Conservation (phyloP, 1,140 invertebrate genomes). For the Sarcophaga peregrina region DNA sequence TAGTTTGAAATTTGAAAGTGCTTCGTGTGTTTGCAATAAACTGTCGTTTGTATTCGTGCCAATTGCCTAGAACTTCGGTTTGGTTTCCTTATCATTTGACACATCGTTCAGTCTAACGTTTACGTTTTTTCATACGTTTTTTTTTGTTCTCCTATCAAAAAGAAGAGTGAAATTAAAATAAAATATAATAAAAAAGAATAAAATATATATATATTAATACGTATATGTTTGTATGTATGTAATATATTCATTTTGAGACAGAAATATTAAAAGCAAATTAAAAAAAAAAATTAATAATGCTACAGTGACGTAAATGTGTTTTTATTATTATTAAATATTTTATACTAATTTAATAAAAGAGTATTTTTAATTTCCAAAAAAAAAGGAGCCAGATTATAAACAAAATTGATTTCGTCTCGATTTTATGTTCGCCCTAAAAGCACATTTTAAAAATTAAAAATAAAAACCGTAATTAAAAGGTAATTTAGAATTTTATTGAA, state of each 20-base stretch:
- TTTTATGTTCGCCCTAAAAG: too few relatives aligned
- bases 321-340: slow-evolving; percentile 1
- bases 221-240: neutral
- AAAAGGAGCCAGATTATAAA: neutral
- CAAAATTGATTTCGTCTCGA: too few relatives aligned
- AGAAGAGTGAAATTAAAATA: neutral
- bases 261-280: neutral
- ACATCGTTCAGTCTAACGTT: neutral
- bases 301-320: neutral
- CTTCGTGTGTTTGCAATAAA: slow-evolving; percentile 30
- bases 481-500: too few relatives aligned
- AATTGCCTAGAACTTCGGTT: slow-evolving; percentile 26
- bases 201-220: too few relatives aligned
- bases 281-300: neutral
- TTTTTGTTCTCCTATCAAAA: neutral
- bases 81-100: neutral
- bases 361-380: neutral
- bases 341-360: neutral
- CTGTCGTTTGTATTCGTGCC: slow-evolving; percentile 10
- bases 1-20: slow-evolving; percentile 21
- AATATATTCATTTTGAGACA: neutral
- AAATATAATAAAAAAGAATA: neutral
- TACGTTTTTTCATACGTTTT: slow-evolving; percentile 7
- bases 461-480: too few relatives aligned
- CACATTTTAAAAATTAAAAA: too few relatives aligned